Evolutionary conservation across 2,888 invertebrate species (phyloP).

Genomic region (Agrochola litura): DNA sequence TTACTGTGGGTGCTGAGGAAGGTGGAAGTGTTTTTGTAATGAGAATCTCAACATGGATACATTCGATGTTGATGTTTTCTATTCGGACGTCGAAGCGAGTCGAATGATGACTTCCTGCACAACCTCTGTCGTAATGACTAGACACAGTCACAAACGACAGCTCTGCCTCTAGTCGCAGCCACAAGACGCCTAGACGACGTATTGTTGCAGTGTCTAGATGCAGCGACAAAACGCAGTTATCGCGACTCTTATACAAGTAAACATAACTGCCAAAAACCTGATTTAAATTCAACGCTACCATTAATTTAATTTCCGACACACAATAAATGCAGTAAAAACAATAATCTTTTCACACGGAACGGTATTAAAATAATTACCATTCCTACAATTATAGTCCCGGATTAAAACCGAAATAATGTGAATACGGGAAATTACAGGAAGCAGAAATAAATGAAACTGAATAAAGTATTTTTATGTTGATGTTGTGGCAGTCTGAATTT

Average conservation of each 20-base stretch:
- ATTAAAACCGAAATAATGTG: neutral
- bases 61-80: too few species aligned
- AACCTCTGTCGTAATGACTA: too few species aligned
- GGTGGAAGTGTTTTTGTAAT: too few species aligned
- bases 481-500: neutral
- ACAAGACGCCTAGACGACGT: too few species aligned
- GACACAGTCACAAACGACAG: too few species aligned
- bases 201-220: too few species aligned
- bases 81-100: too few species aligned
- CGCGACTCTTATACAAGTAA: neutral
- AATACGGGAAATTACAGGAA: neutral
- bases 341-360: neutral
- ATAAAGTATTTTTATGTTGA: neutral
- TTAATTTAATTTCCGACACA: neutral
- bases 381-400: conserved; percentile 27
- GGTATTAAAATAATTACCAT: conserved; percentile 26
- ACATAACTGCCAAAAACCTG: neutral
- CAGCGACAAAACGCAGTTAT: too few species aligned
- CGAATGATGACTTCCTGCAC: too few species aligned
- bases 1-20: too few species aligned
- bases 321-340: conserved; percentile 16
- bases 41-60: too few species aligned
- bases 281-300: neutral
- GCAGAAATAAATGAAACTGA: conserved; percentile 10
- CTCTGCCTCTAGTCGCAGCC: too few species aligned